phyloP scores from a whole-genome alignment of 92 coral and sea anemone genomes.

The Parazoanthus swiftii region DNA sequence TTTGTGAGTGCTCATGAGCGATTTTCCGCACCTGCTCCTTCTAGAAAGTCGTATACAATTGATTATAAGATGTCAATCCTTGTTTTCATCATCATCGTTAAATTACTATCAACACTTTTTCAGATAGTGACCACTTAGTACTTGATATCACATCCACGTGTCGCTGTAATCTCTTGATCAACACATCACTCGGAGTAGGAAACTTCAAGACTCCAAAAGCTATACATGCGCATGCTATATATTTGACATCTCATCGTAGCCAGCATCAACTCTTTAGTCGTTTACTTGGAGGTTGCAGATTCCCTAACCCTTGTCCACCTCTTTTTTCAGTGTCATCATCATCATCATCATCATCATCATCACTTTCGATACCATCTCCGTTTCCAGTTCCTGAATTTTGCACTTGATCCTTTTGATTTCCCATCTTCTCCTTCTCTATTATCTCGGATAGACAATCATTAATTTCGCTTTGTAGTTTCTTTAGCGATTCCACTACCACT shows the following conservation, averaged over 20 bases:
- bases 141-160: too few species aligned
- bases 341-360: slow-evolving; percentile 12
- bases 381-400: neutral
- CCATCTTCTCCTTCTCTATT: slow-evolving; percentile 25
- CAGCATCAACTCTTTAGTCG: neutral
- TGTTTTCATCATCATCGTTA: too few species aligned
- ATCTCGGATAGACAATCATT: slow-evolving; percentile 12
- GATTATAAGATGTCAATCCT: too few species aligned
- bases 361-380: neutral
- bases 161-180: too few species aligned
- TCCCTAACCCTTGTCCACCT: neutral
- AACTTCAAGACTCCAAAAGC: neutral
- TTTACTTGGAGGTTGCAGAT: neutral
- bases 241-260: neutral
- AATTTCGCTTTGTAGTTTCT: slow-evolving; percentile 14
- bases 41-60: too few species aligned
- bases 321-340: neutral
- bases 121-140: too few species aligned
- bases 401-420: neutral
- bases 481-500: slow-evolving; percentile 19
- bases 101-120: too few species aligned
- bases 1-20: too few species aligned
- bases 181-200: too few species aligned
- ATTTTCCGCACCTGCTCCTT: too few species aligned
- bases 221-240: neutral